phyloP scores from a whole-genome alignment of 2,888 invertebrate species.

The Eumerus sabulonum region DNA sequence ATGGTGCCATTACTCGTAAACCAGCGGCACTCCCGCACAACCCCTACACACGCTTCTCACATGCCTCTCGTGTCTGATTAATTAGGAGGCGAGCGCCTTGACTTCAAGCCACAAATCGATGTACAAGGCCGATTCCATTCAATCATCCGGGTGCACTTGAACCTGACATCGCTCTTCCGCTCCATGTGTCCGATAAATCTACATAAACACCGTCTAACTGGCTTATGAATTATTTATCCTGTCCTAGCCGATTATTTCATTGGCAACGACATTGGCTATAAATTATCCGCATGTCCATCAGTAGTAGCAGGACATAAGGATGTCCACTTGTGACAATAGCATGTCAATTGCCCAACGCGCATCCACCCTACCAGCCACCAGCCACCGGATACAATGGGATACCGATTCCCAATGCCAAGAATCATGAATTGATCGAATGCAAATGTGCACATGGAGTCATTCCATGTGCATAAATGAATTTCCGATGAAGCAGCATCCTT shows the following conservation, averaged over 20 bases:
- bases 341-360: constrained; percentile 64
- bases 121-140: constrained; percentile 22
- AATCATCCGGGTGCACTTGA: constrained; percentile 48
- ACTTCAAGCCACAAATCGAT: constrained; percentile 11
- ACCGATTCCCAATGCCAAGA: constrained; percentile 8
- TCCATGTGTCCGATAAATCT: constrained; percentile 33
- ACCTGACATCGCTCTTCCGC: neutral
- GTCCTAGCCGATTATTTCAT: constrained; percentile 57
- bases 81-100: constrained; percentile 16
- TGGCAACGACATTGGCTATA: constrained; percentile 58
- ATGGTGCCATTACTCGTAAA: constrained; percentile 49
- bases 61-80: constrained; percentile 16
- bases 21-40: constrained; percentile 44
- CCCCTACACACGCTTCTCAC: neutral
- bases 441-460: constrained; percentile 63
- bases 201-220: constrained; percentile 52
- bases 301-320: constrained; percentile 60
- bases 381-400: constrained; percentile 46
- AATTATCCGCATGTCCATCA: constrained; percentile 68
- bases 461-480: constrained; percentile 67
- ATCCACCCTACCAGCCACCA: neutral
- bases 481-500: constrained; percentile 52
- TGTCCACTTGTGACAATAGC: constrained; percentile 64
- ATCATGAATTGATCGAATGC: constrained; percentile 59
- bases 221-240: constrained; percentile 66